Percentiles rank a stretch among this genome's conserved stretches.
Conservation (phyloP, 2,888 invertebrate genomes). For the Metopia argyrocephala region DNA sequence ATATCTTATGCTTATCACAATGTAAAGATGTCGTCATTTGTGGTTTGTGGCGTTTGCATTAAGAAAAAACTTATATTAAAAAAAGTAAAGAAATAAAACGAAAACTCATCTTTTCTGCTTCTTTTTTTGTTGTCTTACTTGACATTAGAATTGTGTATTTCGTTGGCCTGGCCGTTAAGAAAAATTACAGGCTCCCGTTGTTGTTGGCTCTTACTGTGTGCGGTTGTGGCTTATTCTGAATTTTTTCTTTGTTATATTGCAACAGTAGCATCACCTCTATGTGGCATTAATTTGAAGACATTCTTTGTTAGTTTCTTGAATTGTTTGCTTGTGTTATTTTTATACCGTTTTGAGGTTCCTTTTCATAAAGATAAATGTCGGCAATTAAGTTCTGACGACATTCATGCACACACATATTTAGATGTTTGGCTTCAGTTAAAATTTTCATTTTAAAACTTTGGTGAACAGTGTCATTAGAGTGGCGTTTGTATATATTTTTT, state of each 20-base stretch:
- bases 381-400: conserved; percentile 57
- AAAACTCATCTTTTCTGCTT: neutral
- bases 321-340: conserved; percentile 56
- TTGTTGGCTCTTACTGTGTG: conserved; percentile 31
- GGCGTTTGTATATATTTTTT: conserved; percentile 3
- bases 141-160: conserved; percentile 33
- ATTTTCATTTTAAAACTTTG: conserved; percentile 23
- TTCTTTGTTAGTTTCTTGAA: conserved; percentile 51
- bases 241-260: conserved; percentile 1
- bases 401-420: neutral
- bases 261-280: conserved; percentile 49
- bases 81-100: conserved; percentile 5
- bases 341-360: conserved; percentile 53
- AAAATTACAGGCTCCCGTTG: conserved; percentile 21
- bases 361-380: conserved; percentile 53
- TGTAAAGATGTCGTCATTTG: conserved; percentile 67
- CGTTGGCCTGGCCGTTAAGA: conserved; percentile 4
- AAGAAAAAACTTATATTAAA: conserved; percentile 30
- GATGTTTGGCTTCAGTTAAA: neutral
- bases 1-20: conserved; percentile 77
- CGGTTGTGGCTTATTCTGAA: conserved; percentile 40
- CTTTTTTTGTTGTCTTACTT: neutral
- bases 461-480: conserved; percentile 7
- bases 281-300: conserved; percentile 53
- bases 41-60: conserved; percentile 61